These are phyloP conservation scores for Telmatherina bonti DNA, from an alignment of 2,797 vertebrate genomes.

Conservation along the genomic window DNA sequence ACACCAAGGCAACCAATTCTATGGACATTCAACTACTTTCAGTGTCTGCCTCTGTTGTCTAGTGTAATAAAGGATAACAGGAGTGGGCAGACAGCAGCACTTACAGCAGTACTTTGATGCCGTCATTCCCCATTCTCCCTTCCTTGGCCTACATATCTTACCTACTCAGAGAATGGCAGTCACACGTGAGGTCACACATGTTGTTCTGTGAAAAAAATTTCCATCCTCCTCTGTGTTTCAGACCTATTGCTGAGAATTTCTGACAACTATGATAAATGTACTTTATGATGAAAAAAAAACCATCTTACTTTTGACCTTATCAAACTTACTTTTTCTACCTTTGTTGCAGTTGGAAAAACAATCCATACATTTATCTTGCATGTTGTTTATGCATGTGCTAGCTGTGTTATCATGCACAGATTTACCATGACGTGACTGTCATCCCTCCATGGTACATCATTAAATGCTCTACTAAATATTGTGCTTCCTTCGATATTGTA, in stretches of 20 bases:
- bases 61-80: conserved; percentile 15
- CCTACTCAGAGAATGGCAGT: conserved; percentile 39
- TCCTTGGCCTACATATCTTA: conserved; percentile 56
- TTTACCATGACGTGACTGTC: not conserved
- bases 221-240: not conserved
- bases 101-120: not conserved
- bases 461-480: not conserved
- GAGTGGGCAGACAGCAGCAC: conserved; percentile 7
- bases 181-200: conserved; percentile 40
- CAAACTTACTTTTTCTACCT: not conserved
- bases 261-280: not conserved
- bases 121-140: conserved; percentile 19
- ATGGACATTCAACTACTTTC: conserved; percentile 8
- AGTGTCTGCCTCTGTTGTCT: conserved; percentile 7
- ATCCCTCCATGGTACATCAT: not conserved
- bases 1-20: not conserved
- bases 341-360: not conserved
- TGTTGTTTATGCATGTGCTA: not conserved
- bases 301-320: not conserved
- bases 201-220: not conserved
- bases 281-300: not conserved
- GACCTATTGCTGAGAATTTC: not conserved
- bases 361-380: not conserved
- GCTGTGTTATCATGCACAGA: not conserved
- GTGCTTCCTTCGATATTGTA: not conserved